Percentiles rank a stretch among this genome's conserved stretches.
Evolutionary conservation across 2,113 vertebrate genomes (phyloP).

Genomic region (Eleginops maclovinus): DNA sequence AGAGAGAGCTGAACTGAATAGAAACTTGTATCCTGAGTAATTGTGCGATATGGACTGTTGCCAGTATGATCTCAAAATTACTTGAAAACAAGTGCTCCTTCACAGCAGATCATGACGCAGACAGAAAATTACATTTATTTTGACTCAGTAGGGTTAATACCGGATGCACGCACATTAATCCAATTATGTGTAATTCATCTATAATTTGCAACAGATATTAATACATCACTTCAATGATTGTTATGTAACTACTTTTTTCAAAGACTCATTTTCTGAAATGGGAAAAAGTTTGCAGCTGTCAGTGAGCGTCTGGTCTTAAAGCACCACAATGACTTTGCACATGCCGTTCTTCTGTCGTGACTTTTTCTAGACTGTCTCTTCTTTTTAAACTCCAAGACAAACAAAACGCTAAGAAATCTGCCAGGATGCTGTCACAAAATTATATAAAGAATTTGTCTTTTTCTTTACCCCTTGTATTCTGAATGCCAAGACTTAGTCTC

Average conservation of each 20-base stretch:
- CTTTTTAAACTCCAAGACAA: constrained; percentile 22
- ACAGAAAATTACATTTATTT: constrained; percentile 45
- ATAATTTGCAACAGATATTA: constrained; percentile 58
- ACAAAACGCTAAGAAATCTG: constrained; percentile 3
- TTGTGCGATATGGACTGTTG: constrained; percentile 46
- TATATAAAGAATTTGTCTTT: not conserved
- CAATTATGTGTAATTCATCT: constrained; percentile 58
- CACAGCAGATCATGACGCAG: constrained; percentile 4
- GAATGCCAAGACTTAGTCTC: constrained; percentile 3
- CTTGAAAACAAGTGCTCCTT: constrained; percentile 54
- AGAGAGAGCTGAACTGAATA: constrained; percentile 29
- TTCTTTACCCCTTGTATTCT: not conserved
- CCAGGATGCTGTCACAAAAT: constrained; percentile 26
- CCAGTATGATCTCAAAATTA: constrained; percentile 19
- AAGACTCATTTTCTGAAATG: constrained; percentile 18
- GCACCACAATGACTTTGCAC: not conserved
- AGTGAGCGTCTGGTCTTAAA: constrained; percentile 18
- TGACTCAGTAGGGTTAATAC: constrained; percentile 25
- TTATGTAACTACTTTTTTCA: constrained; percentile 38
- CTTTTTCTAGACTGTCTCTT: constrained; percentile 28
- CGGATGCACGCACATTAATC: constrained; percentile 42
- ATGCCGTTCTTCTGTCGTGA: constrained; percentile 11
- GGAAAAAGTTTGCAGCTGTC: constrained; percentile 32
- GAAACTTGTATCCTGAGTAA: constrained; percentile 41
- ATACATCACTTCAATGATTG: constrained; percentile 49